Base-by-base conservation (phyloP, 2,797 vertebrate species). In the Geotrypetes seraphini region DNA sequence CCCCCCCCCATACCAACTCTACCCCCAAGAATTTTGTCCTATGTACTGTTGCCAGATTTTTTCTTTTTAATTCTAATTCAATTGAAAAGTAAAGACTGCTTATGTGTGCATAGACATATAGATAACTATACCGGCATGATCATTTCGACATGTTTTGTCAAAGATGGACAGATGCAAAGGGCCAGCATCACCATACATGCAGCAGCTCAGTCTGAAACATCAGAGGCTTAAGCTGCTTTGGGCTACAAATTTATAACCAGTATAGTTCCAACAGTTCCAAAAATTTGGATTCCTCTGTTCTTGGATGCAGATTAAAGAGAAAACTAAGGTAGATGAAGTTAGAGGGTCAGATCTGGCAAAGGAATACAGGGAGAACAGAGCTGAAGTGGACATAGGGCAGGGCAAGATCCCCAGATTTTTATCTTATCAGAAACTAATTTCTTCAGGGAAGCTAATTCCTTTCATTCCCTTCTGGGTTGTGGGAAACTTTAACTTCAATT, bases 241-340 rank as follows among this genome's bases (percentile, higher is more conserved):
- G 92, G 83, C 87, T 85, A 81, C 78, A 81, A 78, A 83, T 86
- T 88, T 91, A 94, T 90, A 92, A 91, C 94, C 88, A 88, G 87
- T 88, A 87, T 88, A 86, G 88, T 85, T 90, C 84, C n/a, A n/a
- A n/a, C n/a, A n/a, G n/a, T n/a, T n/a, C n/a, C n/a, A n/a, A 86
- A 91, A 86, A 88, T 88, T 90, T 89, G 87, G 87, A 86, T 88
- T 83, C 86, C 70, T 80, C 48, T 46, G 75, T 82, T 80, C 77
- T 80, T 65, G 63, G 70, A 70, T 71, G 81, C 76, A 79, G 78
- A 91, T 93, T 80, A 94, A 91, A 90, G 88, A 77, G 76, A 76
- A 79, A 82, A 73, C 83, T 73, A 78, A 79, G 79, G 80, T 81
- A 78, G 75, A 66, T 78, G 68, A 78, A 57, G n/a, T n/a, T n/a